A percentile compares a stretch with the other conserved stretches of the same genome.
These are phyloP conservation scores for Echinometra lucunter DNA, from an alignment of 53 echinoderm and acorn worm species.

Conservation along the genomic window DNA sequence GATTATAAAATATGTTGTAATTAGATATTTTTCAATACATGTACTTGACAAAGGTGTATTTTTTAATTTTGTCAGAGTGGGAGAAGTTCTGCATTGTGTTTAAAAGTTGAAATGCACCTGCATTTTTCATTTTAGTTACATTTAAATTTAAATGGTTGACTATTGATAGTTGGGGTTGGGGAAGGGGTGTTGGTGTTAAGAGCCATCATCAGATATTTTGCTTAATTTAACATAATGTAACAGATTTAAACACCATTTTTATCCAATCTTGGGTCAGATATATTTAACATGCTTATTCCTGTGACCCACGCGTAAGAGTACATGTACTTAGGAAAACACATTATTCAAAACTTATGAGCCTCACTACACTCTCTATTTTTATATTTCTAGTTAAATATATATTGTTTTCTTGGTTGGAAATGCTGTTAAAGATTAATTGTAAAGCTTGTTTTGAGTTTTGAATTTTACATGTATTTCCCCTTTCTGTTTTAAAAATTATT, in stretches of 20 bases:
- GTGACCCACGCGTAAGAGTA: neutral
- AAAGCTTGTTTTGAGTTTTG: neutral
- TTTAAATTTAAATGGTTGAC: too few relatives aligned
- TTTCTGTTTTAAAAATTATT: neutral
- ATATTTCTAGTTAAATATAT: too few relatives aligned
- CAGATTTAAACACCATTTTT: neutral
- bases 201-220: neutral
- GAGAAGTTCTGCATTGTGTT: neutral
- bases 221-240: neutral
- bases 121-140: neutral
- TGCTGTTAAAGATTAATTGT: neutral
- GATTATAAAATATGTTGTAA: conserved; percentile 39
- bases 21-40: conserved; percentile 38
- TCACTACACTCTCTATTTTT: neutral
- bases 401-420: neutral
- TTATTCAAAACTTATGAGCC: neutral
- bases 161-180: too few relatives aligned
- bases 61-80: neutral
- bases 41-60: conserved; percentile 25
- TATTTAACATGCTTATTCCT: neutral
- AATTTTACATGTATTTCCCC: neutral
- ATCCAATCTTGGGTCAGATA: neutral
- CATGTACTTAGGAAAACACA: neutral
- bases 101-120: neutral
- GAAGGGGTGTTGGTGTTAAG: neutral